Percentiles rank a stretch among this genome's conserved stretches.
Evolutionary conservation across 2,113 vertebrate genomes (phyloP).

Genomic region (Dicaeum eximium): DNA sequence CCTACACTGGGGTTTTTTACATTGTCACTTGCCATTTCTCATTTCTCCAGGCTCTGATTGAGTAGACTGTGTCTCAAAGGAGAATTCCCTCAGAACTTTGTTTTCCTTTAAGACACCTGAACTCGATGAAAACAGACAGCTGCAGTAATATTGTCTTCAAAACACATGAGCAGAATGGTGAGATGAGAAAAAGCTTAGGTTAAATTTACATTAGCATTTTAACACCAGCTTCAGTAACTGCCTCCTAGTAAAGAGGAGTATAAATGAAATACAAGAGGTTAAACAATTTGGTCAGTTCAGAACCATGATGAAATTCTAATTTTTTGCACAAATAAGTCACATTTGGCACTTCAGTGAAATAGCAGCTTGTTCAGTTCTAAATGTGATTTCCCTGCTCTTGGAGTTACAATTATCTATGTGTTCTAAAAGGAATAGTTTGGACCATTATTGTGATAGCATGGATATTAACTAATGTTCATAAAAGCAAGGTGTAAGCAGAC

Average conservation of each 20-base stretch:
- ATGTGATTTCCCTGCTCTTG: neutral
- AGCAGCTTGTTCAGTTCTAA: neutral
- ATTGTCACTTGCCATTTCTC: neutral
- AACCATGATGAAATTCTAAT: neutral
- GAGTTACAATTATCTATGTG: neutral
- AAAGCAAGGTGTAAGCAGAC: neutral
- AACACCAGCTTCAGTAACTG: neutral
- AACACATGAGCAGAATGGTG: neutral
- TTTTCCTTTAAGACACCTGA: neutral
- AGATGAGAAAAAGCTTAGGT: neutral
- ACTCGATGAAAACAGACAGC: neutral
- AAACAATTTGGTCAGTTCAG: neutral
- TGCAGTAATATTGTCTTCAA: neutral
- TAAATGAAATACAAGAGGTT: neutral
- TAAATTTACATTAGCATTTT: neutral
- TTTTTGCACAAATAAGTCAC: neutral
- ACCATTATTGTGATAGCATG: neutral
- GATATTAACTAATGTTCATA: neutral
- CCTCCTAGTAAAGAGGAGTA: neutral
- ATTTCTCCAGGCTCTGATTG: neutral
- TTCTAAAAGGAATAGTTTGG: neutral
- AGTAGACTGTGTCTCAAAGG: neutral
- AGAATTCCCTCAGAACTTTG: neutral
- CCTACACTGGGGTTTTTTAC: neutral
- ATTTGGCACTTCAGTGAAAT: neutral